Percentiles rank a stretch among this genome's conserved stretches.
These are phyloP conservation scores for Agrotis ipsilon DNA, from an alignment of 2,888 invertebrate species.

Conservation along the genomic window DNA sequence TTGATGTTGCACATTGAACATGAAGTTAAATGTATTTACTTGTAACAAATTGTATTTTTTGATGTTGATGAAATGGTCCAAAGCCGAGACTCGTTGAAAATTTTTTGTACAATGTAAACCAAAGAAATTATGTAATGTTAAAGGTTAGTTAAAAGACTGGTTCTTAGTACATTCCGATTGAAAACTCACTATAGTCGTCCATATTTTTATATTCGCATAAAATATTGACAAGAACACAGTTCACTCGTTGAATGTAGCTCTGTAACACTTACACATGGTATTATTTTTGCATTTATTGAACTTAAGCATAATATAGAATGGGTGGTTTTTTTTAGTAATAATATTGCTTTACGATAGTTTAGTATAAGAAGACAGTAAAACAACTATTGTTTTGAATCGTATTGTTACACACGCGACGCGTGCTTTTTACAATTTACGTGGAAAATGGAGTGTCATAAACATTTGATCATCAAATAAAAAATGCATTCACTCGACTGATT, in stretches of 20 bases:
- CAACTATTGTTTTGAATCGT: conserved; percentile 59
- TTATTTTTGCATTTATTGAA: conserved; percentile 70
- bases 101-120: conserved; percentile 65
- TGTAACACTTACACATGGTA: conserved; percentile 63
- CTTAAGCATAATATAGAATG: conserved; percentile 66
- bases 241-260: conserved; percentile 59
- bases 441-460: conserved; percentile 79
- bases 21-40: conserved; percentile 65
- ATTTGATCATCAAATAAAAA: conserved; percentile 76
- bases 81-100: conserved; percentile 61
- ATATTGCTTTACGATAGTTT: conserved; percentile 61
- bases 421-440: conserved; percentile 73
- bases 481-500: conserved; percentile 75
- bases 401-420: conserved; percentile 58
- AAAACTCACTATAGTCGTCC: conserved; percentile 61
- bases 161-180: conserved; percentile 70
- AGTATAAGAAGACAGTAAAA: conserved; percentile 63
- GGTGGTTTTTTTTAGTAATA: conserved; percentile 66
- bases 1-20: conserved; percentile 67
- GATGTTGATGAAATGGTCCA: conserved; percentile 74
- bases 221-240: conserved; percentile 56
- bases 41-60: conserved; percentile 74
- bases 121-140: conserved; percentile 66
- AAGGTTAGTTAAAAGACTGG: conserved; percentile 72
- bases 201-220: conserved; percentile 73